A percentile compares a stretch with the other conserved stretches of the same genome.
phyloP scores from a whole-genome alignment of 37 sponge, comb jelly and placozoan species.

The Geodia barretti region DNA sequence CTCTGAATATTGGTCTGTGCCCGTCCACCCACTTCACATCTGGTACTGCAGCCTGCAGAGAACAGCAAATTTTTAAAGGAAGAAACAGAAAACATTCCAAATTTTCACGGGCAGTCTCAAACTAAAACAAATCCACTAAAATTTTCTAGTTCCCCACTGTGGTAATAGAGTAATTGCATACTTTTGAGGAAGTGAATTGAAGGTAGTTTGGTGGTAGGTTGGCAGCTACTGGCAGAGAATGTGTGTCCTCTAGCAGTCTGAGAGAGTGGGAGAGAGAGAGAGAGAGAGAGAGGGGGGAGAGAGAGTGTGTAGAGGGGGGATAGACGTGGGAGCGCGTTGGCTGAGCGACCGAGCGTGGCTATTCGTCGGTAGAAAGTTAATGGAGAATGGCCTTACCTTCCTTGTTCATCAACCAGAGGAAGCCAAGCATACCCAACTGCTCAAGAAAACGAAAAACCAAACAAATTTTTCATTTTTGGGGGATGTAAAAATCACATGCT shows the following conservation, averaged over 20 bases:
- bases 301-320: too few relatives aligned
- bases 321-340: too few relatives aligned
- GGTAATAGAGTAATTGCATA: neutral
- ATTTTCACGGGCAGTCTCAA: neutral
- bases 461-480: neutral
- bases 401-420: conserved; percentile 61
- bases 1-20: conserved; percentile 67
- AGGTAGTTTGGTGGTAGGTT: conserved; percentile 75
- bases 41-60: conserved; percentile 27
- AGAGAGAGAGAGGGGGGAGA: neutral
- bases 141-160: neutral
- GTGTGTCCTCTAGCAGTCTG: conserved; percentile 44
- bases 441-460: conserved; percentile 3
- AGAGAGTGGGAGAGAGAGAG: neutral
- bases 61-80: neutral
- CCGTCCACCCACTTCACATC: conserved; percentile 83
- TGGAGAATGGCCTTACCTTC: conserved; percentile 43
- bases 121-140: neutral
- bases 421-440: conserved; percentile 95
- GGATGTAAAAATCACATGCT: neutral
- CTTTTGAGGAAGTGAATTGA: conserved; percentile 2
- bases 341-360: too few relatives aligned
- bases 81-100: neutral
- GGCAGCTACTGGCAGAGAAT: conserved; percentile 58
- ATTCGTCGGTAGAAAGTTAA: too few relatives aligned